phyloP scores from a whole-genome alignment of 1,140 invertebrate species.

The Philopotamus ludificatus region DNA sequence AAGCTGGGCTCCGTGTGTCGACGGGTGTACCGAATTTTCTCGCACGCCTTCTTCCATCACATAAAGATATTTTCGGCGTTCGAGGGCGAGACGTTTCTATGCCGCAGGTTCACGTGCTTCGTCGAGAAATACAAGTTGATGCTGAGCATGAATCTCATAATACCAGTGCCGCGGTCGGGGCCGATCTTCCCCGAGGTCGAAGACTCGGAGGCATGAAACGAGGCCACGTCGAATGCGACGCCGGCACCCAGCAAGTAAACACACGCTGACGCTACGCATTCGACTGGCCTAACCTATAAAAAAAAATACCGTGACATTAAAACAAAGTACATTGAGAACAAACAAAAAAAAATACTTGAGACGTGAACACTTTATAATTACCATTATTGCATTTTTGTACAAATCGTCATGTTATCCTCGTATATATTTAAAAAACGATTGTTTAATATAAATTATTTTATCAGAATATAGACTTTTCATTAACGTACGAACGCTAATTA shows the following conservation, averaged over 20 bases:
- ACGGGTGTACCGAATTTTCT: constrained; percentile 98
- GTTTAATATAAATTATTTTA: not conserved
- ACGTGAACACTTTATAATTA: not conserved
- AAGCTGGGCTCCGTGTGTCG: constrained; percentile 98
- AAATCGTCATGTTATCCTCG: not conserved
- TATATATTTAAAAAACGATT: not conserved
- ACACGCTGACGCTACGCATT: constrained; percentile 1
- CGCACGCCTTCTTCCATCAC: constrained; percentile 99
- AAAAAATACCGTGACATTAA: not conserved
- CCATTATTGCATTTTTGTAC: not conserved
- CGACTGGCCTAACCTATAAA: constrained; percentile 7
- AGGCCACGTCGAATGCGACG: constrained; percentile 30
- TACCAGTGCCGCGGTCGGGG: constrained; percentile 73
- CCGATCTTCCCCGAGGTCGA: constrained; percentile 47
- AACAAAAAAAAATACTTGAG: not conserved
- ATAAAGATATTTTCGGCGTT: constrained; percentile 96
- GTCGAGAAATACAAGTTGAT: constrained; percentile 98
- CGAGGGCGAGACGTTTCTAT: constrained; percentile 94
- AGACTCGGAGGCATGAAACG: constrained; percentile 68
- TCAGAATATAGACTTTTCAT: not conserved
- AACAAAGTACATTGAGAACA: not conserved
- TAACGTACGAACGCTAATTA: not conserved
- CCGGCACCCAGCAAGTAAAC: constrained; percentile 32
- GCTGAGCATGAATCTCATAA: constrained; percentile 97
- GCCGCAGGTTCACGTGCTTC: constrained; percentile 95